Evolutionary conservation across 1,140 invertebrate genomes (phyloP).

Genomic region (Brachystomella parvula): DNA sequence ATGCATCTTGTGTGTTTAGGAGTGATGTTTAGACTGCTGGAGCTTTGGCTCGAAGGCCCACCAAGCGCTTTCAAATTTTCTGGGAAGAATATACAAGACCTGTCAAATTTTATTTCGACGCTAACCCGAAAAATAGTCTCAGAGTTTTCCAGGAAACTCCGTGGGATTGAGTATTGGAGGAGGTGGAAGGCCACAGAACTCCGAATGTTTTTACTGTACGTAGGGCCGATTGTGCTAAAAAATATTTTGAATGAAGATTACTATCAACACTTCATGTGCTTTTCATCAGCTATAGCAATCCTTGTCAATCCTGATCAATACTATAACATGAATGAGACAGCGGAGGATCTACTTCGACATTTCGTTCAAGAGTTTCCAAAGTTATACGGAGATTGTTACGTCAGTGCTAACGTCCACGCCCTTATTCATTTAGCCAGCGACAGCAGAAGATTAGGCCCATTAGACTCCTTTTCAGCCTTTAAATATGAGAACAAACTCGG

Average conservation of each 20-base stretch:
- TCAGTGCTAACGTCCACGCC: conserved; percentile 24
- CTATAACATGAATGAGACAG: not conserved
- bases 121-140: too few species aligned
- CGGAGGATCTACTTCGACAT: conserved; percentile 2
- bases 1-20: conserved; percentile 45
- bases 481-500: conserved; percentile 27
- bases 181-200: conserved; percentile 11
- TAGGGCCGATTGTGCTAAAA: not conserved
- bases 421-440: conserved; percentile 27
- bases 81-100: not conserved
- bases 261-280: not conserved
- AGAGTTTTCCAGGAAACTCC: too few species aligned
- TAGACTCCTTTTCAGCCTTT: conserved; percentile 28
- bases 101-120: not conserved
- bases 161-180: not conserved
- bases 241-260: not conserved
- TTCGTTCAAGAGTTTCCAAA: conserved; percentile 11
- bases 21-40: conserved; percentile 42
- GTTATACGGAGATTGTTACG: conserved; percentile 8
- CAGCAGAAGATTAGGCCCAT: conserved; percentile 8
- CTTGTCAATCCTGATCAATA: not conserved
- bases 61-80: not conserved
- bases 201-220: not conserved
- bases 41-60: conserved; percentile 36
- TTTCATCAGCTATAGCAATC: not conserved